Base-by-base conservation (phyloP, 2,888 invertebrate genomes). In the Dioctria rufipes region DNA sequence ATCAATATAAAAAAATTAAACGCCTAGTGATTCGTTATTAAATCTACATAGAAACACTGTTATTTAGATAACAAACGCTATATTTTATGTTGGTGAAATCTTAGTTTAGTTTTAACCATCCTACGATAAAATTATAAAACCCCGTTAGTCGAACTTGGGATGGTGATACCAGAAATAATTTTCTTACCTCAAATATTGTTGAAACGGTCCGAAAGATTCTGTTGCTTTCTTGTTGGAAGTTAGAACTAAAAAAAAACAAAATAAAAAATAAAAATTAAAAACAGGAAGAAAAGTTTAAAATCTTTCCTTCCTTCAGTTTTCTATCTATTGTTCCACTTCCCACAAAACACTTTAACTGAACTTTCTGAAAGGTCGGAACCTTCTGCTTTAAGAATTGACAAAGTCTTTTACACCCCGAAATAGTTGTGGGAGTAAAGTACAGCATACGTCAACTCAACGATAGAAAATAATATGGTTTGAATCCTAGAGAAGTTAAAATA, bases 321-420 rank as follows among this genome's bases (percentile, higher is more conserved):
- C 25, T 54, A 51, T 51, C 9, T 51, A 51, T 49, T 25, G 13
- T 11, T 71, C 54, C 54, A 39, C 71, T 71, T 71, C 71, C 51
- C 54, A 71, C 71, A 49, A 71, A 58, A 71, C 71, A 71, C 71
- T 71, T 71, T 63, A 71, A n/a, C 71, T 39, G 71, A 40, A 71
- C 71, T 71, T 71, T 51, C 37, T 51, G 71, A 71, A 71, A 71
- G 51, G 54, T 71, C 39, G 11, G 40, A 51, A 51, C 54, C 51
- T 71, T 71, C 71, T 51, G 71, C 40, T 71, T 46, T 37, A 54
- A 40, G 46, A 9, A 37, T 40, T 71, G 37, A 37, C n/a, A 54
- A 37, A 51, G 40, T 9, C n/a, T 46, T 71, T 71, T 39, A 71
- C 71, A 39, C 54, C 71, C 40, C 39, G 51, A 46, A 71, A 71